Evolutionary conservation across 2,888 invertebrate genomes (phyloP), one percentile per base, ranked within the genome.

Genomic region (Heliothis peltigera): DNA sequence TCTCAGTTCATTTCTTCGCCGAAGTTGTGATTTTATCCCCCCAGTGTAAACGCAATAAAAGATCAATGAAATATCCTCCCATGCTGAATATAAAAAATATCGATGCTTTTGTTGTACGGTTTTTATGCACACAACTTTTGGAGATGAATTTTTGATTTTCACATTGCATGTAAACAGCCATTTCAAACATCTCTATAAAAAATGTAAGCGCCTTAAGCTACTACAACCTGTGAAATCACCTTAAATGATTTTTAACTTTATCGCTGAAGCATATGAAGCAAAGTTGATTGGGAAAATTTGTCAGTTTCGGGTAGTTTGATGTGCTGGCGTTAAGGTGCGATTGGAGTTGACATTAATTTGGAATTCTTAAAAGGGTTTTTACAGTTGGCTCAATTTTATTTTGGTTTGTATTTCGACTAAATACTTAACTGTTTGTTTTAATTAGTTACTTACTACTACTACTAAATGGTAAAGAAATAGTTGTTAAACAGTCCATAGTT

Each of bases 1-100:
- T 88, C 87, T 84, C 90, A 87, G 89, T 91, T 92, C 92, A 91
- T 92, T 92, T 92, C 91, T 88, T 89, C 81, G 81, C 62, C 79
- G 82, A 85, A 88, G 86, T 89, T 89, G 87, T 89, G 91, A 91
- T 93, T 93, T 91, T 84, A 87, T 89, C 90, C 87, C 86, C 85
- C 84, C 73, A 72, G 77, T 81, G 81, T 79, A 84, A 89, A 91
- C 78, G 85, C 84, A 90, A 90, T 90, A 88, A 89, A 88, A 88
- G 81, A 85, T 84, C 88, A 86, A 87, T 88, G 80, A 81, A 83
- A 84, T 84, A 82, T 83, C 69, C 72, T 77, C 56, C 77, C 70
- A 62, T 39, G 53, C 54, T 55, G 78, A 64, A 75, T 70, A 73
- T 75, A 79, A 77, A 78, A 78, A 70, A 68, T 65, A 58, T 48